Evolutionary conservation across 2,888 invertebrate species (phyloP).

Genomic region (Lamellibrachia columna): DNA sequence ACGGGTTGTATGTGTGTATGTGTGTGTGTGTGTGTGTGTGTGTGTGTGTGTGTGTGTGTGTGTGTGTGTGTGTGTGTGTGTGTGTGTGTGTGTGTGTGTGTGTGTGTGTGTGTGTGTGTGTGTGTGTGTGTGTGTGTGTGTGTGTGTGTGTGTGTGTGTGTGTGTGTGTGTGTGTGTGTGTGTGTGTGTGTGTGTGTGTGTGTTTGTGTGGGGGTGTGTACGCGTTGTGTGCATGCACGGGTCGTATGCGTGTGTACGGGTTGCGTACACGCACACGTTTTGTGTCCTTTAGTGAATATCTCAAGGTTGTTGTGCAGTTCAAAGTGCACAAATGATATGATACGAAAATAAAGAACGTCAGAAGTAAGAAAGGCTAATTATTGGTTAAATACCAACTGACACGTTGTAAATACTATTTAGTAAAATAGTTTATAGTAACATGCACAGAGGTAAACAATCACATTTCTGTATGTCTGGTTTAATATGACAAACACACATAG

Average conservation of each 20-base stretch:
- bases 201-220: not conserved
- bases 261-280: too few species aligned
- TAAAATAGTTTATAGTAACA: not conserved
- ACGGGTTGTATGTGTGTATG: not conserved
- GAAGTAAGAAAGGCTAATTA: not conserved
- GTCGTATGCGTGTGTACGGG: too few species aligned
- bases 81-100: not conserved
- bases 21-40: not conserved
- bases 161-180: too few species aligned
- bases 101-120: not conserved
- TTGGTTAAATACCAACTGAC: not conserved
- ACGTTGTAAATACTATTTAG: not conserved
- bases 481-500: too few species aligned
- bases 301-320: too few species aligned
- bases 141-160: not conserved
- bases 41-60: not conserved
- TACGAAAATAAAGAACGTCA: not conserved
- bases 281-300: too few species aligned
- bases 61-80: not conserved
- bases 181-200: not conserved
- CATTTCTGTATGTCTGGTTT: too few species aligned
- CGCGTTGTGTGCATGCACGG: not conserved
- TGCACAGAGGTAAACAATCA: not conserved
- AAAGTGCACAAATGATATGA: too few species aligned
- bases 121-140: not conserved